phyloP scores from a whole-genome alignment of 1,140 invertebrate species.

The Pogonognathellus flavescens region DNA sequence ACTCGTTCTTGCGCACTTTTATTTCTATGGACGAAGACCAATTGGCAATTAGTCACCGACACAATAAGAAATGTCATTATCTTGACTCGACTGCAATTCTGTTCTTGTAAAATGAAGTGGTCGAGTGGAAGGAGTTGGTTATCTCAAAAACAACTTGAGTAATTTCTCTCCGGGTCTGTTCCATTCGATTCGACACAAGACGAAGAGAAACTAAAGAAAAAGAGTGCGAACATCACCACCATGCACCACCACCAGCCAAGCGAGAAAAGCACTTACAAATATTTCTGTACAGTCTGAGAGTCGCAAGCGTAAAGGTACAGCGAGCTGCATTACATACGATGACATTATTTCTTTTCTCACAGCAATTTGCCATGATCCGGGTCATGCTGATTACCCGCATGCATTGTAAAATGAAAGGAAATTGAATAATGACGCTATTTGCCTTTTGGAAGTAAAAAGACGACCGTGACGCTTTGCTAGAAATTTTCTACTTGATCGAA shows the following conservation, averaged over 20 bases:
- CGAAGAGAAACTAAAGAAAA: background rate
- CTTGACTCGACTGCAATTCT: conserved; percentile 12
- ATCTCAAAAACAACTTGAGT: background rate
- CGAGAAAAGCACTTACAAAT: background rate
- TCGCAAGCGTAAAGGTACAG: background rate
- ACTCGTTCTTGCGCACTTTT: conserved; percentile 28
- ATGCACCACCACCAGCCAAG: background rate
- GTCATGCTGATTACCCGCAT: conserved; percentile 43
- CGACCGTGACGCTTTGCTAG: conserved; percentile 36
- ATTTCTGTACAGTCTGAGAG: no score
- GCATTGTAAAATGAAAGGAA: conserved; percentile 40
- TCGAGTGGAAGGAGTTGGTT: conserved; percentile 6
- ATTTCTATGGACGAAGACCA: background rate
- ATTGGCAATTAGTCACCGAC: conserved; percentile 2
- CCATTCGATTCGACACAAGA: conserved; percentile 25
- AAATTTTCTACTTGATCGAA: conserved; percentile 66
- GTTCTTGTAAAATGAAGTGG: no score
- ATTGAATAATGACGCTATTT: conserved; percentile 4
- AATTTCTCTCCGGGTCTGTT: conserved; percentile 24
- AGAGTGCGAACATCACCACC: no score
- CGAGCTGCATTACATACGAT: background rate
- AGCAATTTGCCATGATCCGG: conserved; percentile 31
- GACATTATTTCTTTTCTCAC: conserved; percentile 29
- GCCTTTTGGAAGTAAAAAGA: conserved; percentile 24
- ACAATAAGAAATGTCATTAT: conserved; percentile 17